These are phyloP conservation scores for Ramphastos sulfuratus DNA, from an alignment of 2,113 vertebrate species.

Conservation along the genomic window DNA sequence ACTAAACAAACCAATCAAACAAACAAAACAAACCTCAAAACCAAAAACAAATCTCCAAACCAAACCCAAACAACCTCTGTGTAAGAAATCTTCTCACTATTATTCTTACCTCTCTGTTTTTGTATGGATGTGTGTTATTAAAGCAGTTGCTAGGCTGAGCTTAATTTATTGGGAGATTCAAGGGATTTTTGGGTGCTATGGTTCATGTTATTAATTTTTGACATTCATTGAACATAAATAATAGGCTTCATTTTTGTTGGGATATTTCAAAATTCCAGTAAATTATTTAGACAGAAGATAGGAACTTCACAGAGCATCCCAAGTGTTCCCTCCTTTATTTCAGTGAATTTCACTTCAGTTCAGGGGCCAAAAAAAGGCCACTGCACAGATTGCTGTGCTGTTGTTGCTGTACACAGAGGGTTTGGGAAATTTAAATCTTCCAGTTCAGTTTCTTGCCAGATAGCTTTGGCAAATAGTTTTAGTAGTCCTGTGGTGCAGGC, in stretches of 20 bases:
- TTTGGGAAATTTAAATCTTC: neutral
- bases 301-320: fast-evolving
- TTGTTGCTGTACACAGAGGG: neutral
- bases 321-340: neutral
- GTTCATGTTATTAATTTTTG: neutral
- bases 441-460: neutral
- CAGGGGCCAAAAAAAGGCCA: neutral
- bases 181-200: fast-evolving
- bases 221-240: neutral
- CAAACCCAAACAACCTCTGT: no score
- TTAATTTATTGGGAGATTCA: neutral
- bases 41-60: no score
- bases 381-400: neutral
- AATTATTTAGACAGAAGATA: neutral
- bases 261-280: neutral
- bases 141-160: neutral
- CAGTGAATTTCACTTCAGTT: neutral
- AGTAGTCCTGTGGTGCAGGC: neutral
- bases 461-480: neutral
- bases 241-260: neutral
- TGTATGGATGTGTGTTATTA: neutral
- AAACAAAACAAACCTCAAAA: no score
- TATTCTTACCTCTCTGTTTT: neutral
- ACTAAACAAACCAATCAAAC: no score
- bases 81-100: neutral